These are phyloP conservation scores for Tanypteryx hageni DNA, from an alignment of 2,888 invertebrate species.

Conservation along the genomic window DNA sequence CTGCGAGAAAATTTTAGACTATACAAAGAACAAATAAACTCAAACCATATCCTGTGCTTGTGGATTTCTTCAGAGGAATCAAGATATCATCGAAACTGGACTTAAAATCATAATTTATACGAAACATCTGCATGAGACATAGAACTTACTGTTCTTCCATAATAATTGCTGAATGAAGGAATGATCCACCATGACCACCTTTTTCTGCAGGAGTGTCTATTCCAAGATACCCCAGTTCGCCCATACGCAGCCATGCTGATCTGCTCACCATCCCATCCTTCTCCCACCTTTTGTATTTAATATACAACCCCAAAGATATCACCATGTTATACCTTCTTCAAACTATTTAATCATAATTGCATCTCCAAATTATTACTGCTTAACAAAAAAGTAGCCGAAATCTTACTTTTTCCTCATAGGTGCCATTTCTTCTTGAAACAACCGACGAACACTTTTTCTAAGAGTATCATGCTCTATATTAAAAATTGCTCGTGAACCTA, in stretches of 20 bases:
- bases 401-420: constrained; percentile 47
- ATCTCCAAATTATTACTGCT: too few species aligned
- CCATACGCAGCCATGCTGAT: constrained; percentile 74
- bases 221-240: constrained; percentile 74
- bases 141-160: constrained; percentile 72
- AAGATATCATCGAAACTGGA: too few species aligned
- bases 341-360: not conserved
- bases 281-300: constrained; percentile 70
- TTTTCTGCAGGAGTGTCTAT: constrained; percentile 73
- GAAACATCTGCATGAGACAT: not conserved
- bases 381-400: not conserved
- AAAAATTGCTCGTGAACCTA: constrained; percentile 36
- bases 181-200: constrained; percentile 75
- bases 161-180: constrained; percentile 73
- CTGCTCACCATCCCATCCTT: constrained; percentile 72
- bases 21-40: too few species aligned
- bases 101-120: too few species aligned
- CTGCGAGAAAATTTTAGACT: too few species aligned
- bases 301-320: not conserved
- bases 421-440: constrained; percentile 38
- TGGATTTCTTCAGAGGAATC: too few species aligned
- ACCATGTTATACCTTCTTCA: not conserved
- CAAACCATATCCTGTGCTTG: too few species aligned
- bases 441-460: constrained; percentile 49
- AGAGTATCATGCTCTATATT: constrained; percentile 38